Conservation (phyloP, 2,113 vertebrate species). For the Petroica traversi region DNA sequence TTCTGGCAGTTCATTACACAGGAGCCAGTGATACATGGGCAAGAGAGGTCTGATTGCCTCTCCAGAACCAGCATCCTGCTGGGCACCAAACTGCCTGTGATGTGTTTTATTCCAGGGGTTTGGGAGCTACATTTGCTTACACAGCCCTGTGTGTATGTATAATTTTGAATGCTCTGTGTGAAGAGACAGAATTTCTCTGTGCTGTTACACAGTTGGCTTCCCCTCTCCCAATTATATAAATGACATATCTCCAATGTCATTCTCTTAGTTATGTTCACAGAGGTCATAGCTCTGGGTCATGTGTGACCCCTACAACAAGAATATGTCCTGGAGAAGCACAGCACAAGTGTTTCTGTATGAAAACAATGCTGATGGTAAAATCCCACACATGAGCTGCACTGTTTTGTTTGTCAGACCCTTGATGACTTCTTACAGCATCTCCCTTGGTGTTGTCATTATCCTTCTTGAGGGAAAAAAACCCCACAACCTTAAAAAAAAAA, state of each 20-base stretch:
- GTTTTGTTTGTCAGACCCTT: not conserved
- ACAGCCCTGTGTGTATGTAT: rapidly evolving
- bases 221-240: not conserved
- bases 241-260: not conserved
- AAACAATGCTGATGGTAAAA: not conserved
- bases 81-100: not conserved
- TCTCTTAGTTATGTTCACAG: not conserved
- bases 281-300: not conserved
- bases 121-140: not conserved
- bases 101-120: not conserved
- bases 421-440: not conserved
- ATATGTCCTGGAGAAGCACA: not conserved
- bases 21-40: not conserved
- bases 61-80: not conserved
- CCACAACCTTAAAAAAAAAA: not conserved
- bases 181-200: not conserved
- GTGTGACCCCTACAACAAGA: not conserved
- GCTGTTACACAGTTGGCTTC: not conserved
- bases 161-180: not conserved
- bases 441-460: not conserved
- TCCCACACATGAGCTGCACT: not conserved
- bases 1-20: not conserved
- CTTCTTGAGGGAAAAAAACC: rapidly evolving
- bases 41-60: not conserved
- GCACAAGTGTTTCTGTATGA: not conserved